Conservation (phyloP, 2,797 vertebrate species). For the Clarias platycephalus region DNA sequence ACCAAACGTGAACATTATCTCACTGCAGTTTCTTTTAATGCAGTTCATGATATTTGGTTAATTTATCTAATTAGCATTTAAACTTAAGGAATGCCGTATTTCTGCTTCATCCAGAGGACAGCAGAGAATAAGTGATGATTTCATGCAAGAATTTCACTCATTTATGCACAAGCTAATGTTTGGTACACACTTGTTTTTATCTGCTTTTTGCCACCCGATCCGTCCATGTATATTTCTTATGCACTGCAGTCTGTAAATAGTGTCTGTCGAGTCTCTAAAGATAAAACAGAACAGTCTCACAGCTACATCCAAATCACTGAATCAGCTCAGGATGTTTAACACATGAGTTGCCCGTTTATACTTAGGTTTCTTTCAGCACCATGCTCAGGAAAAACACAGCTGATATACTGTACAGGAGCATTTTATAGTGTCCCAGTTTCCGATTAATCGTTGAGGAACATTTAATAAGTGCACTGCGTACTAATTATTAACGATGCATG, state of each 20-base stretch:
- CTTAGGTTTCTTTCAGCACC: not conserved
- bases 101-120: not conserved
- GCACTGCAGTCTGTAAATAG: conserved; percentile 37
- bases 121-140: not conserved
- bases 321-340: not conserved
- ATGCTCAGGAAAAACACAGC: not conserved
- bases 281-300: conserved; percentile 6
- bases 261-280: conserved; percentile 10
- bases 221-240: conserved; percentile 25
- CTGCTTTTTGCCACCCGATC: conserved; percentile 6
- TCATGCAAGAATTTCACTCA: not conserved
- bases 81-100: not conserved
- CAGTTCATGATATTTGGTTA: not conserved
- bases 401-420: not conserved
- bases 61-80: not conserved
- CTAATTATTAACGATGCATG: not conserved
- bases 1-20: not conserved
- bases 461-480: not conserved
- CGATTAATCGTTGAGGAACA: not conserved
- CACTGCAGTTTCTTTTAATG: not conserved
- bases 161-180: not conserved
- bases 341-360: not conserved
- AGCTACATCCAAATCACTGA: not conserved
- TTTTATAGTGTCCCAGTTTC: not conserved
- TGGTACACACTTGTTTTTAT: not conserved